Evolutionary conservation across 2,113 vertebrate species (phyloP), one percentile per base, ranked within the genome.

Genomic region (Enhydra lutris): DNA sequence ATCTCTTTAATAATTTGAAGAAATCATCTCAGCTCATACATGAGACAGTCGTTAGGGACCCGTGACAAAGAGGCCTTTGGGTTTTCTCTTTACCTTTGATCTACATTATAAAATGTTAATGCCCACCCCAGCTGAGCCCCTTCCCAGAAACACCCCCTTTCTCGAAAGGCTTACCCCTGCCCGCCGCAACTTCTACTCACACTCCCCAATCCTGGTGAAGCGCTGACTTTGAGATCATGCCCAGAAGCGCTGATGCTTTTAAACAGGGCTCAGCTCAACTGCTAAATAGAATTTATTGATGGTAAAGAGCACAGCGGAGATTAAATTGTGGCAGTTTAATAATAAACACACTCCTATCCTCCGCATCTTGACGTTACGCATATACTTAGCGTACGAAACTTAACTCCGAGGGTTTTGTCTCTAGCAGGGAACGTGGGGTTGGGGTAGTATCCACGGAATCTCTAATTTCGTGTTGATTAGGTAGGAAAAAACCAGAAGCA

Each of bases 81-180:
- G 98, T 98, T 98, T 98, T 98, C 97, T 97, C 97, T 0, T 3
- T 98, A 98, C 98, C 98, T 99, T 99, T 99, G 98, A 98, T 99
- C 98, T 98, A 98, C 91, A 96, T 98, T 98, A 98, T 99, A 98
- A 99, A 99, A 99, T 98, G 98, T 99, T 98, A 98, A 98, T 98
- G 98, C 97, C 98, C 97, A 97, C 93, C 97, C 98, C 67, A 20
- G 94, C 92, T 96, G 96, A 95, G 93, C 97, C 95, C 97, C 98
- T 98, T 98, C 97, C 97, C 83, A 98, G 98, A 98, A 98, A 98
- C 96, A 96, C 95, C 96, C 95, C 96, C 98, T 98, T 98, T 97
- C 98, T 98, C 42, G 20, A 96, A 95, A 96, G 96, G 91, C 91
- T 97, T 78, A 47, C 91, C 89, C 97, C 96, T 98, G 96, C 98